Conservation (phyloP, 1,140 invertebrate genomes). For the Heliothis virescens region DNA sequence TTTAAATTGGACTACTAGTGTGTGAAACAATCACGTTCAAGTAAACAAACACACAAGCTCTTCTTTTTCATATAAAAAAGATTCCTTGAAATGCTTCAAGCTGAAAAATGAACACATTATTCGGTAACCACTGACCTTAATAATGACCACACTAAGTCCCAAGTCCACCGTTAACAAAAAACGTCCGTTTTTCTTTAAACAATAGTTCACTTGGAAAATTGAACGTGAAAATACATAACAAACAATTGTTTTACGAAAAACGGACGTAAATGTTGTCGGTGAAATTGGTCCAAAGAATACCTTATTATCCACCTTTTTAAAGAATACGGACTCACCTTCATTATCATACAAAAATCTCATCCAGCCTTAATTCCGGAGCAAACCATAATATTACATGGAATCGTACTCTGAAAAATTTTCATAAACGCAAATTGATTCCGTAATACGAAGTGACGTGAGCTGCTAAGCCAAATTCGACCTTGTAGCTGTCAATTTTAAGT, state of each 20-base stretch:
- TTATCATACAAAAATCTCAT: slow-evolving; percentile 47
- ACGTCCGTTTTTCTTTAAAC: too few species aligned
- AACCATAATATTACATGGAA: slow-evolving; percentile 50
- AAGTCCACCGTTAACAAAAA: too few species aligned
- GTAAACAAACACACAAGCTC: too few species aligned
- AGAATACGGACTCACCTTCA: slow-evolving; percentile 32
- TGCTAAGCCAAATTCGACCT: slow-evolving; percentile 35
- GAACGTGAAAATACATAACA: too few species aligned
- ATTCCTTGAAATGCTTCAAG: too few species aligned
- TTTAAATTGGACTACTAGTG: too few species aligned
- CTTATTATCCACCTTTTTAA: slow-evolving; percentile 2
- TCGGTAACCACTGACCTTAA: not conserved
- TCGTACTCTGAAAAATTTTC: slow-evolving; percentile 49
- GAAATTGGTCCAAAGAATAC: not conserved
- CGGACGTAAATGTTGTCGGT: too few species aligned
- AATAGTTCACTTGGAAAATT: too few species aligned
- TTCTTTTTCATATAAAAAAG: too few species aligned
- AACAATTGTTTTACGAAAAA: too few species aligned
- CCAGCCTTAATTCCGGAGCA: slow-evolving; percentile 46
- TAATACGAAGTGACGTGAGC: slow-evolving; percentile 25
- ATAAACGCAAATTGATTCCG: slow-evolving; percentile 50
- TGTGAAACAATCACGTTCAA: too few species aligned
- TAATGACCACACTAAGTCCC: too few species aligned
- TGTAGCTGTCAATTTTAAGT: slow-evolving; percentile 46
- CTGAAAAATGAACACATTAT: not conserved